Percentiles rank a stretch among this genome's conserved stretches.
Conservation (phyloP, 2,113 vertebrate genomes). For the Butastur rufipennis region DNA sequence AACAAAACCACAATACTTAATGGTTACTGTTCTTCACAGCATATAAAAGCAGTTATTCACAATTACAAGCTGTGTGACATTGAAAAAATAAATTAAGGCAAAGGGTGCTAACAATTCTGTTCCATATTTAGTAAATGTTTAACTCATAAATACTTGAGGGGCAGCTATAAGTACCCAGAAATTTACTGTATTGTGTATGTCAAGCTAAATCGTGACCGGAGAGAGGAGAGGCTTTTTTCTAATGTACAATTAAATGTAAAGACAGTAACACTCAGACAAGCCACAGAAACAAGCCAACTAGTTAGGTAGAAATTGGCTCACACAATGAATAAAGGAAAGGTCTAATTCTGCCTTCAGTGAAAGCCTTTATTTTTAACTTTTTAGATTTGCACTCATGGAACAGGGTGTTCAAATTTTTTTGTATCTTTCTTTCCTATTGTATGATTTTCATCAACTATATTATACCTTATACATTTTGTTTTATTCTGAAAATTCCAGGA, state of each 20-base stretch:
- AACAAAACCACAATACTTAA: conserved; percentile 70
- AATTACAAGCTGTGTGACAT: conserved; percentile 66
- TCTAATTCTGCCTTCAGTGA: background rate
- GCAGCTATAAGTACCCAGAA: conserved; percentile 1
- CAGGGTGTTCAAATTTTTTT: background rate
- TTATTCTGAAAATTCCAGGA: background rate
- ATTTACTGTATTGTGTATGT: background rate
- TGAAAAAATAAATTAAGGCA: conserved; percentile 72
- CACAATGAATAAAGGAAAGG: background rate
- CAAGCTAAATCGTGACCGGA: conserved; percentile 1
- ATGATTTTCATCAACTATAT: background rate
- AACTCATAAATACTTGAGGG: conserved; percentile 61
- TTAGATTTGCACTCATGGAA: background rate
- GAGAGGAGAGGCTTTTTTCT: conserved; percentile 1
- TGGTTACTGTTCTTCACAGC: conserved; percentile 69
- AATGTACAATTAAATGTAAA: background rate
- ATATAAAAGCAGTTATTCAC: conserved; percentile 76
- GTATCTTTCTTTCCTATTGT: background rate
- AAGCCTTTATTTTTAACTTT: background rate
- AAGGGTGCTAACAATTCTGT: conserved; percentile 52
- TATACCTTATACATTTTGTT: background rate
- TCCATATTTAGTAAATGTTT: conserved; percentile 70
- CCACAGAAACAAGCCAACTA: background rate
- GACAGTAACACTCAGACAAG: background rate
- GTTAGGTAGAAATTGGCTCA: background rate